Evolutionary conservation across 2,797 vertebrate genomes (phyloP), one percentile per base, ranked within the genome.

Genomic region (Dipus sagitta): DNA sequence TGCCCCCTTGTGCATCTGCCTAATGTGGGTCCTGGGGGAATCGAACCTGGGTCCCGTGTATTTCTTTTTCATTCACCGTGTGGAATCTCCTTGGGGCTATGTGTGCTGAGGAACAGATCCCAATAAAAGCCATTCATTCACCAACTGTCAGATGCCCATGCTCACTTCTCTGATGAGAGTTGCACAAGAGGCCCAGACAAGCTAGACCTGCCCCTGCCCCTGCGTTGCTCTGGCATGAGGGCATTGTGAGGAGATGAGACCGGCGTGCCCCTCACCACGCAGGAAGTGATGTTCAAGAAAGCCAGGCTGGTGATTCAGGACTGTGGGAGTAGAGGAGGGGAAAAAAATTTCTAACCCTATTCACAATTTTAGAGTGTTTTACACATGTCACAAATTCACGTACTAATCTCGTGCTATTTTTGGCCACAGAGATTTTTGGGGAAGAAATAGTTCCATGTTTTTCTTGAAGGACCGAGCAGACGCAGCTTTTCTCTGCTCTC

Each of bases 291-390:
- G 82, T 23, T 76, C 3, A 1, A 68, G 71, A 42, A 38, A 62
- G 78, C n/a, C 6, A 2, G 79, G 75, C 75, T 86, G 90, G 88
- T 95, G 96, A 94, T 24, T 92, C 93, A 96, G 95, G 83, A 42
- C 95, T n/a, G 95, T 95, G 94, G 94, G 95, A 60, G 94, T 54
- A 67, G 86, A 85, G 90, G 80, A 90, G 47, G 85, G 93, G 90
- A 42, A 83, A 76, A 62, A 70, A 67, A 34, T 62, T 92, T 83
- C 88, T 74, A 88, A 83, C 82, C 82, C 95, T 77, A 94, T 65
- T 96, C 93, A 95, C 93, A 75, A 84, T 70, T 90, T 94, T 67
- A 86, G 82, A 90, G 95, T 52, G 58, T 85, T 78, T 94, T 95
- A 90, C 88, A 75, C 95, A 81, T 68, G 95, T 87, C 95, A 86